Base-by-base conservation (phyloP, 2,888 invertebrate genomes). In the Chrysina gloriosa region DNA sequence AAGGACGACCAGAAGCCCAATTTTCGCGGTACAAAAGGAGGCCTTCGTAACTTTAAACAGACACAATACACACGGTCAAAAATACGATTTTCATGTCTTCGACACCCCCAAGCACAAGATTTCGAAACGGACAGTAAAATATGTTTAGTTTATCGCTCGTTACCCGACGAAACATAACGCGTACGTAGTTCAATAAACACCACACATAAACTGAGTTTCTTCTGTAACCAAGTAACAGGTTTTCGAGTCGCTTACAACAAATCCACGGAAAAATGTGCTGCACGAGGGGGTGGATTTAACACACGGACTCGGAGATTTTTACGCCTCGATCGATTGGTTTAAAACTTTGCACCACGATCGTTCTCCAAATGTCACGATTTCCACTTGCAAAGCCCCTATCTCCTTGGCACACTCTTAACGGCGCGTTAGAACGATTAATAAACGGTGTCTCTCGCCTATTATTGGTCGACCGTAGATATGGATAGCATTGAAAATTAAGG, bases 171-270 rank as follows among this genome's bases (percentile, higher is more conserved):
- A 9, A n/a, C 7, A 47, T n/a, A 11, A 9, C 47, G 23, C n/a
- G 7, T 21, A 47, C 47, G 23, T 47, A 45, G 58, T 58, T 58
- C 58, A 39, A 58, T 58, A 58, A 58, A 25, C 39, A 58, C 54
- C 31, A 54, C 39, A 58, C 58, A 58, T 14, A 56, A n/a, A 11
- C 23, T 7, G 27, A 39, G 11, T 21, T 58, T 34, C 25, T 58
- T 58, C 58, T 64, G 65, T 66, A 45, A 66, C 66, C 36, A 58
- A 66, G 66, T 66, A 66, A 66, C 66, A 66, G 66, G 66, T 66
- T 56, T 45, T 31, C 48, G 45, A 47, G 66, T 56, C 66, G 25
- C 66, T 66, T 47, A 66, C 66, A 66, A 66, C 66, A 66, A 65
- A 65, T 47, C 42, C 66, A 50, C 36, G 6, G 27, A 45, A 31